Conservation (phyloP, 2,888 invertebrate species). For the Lepas anatifera region DNA sequence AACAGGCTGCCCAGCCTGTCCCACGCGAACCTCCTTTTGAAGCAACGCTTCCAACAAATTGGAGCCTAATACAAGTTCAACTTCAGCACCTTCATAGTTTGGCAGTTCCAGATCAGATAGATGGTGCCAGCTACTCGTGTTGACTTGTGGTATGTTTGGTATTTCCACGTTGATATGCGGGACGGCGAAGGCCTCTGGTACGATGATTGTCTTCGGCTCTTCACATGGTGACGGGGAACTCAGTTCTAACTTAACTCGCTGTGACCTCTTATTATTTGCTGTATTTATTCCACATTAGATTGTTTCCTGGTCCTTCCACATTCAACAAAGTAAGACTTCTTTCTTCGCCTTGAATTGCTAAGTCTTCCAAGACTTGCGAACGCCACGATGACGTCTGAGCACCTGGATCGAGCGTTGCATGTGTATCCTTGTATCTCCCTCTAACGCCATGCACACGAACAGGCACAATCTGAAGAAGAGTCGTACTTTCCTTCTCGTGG, state of each 20-base stretch:
- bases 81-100: background rate
- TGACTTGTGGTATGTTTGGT: background rate
- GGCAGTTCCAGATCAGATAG: background rate
- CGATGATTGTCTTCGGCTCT: background rate
- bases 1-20: background rate
- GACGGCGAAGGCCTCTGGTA: background rate
- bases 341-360: background rate
- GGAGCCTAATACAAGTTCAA: background rate
- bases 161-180: background rate
- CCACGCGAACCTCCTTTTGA: background rate
- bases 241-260: background rate
- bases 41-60: background rate
- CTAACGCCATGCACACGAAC: background rate
- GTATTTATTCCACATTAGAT: too few species aligned
- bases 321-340: background rate
- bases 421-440: background rate
- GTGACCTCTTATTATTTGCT: too few species aligned
- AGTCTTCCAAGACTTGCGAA: background rate
- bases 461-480: background rate
- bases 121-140: background rate
- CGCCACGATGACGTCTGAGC: background rate
- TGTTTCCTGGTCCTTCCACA: background rate
- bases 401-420: background rate
- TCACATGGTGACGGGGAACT: background rate
- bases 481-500: background rate